phyloP scores from a whole-genome alignment of 2,113 vertebrate species.

The Bostrychus sinensis region DNA sequence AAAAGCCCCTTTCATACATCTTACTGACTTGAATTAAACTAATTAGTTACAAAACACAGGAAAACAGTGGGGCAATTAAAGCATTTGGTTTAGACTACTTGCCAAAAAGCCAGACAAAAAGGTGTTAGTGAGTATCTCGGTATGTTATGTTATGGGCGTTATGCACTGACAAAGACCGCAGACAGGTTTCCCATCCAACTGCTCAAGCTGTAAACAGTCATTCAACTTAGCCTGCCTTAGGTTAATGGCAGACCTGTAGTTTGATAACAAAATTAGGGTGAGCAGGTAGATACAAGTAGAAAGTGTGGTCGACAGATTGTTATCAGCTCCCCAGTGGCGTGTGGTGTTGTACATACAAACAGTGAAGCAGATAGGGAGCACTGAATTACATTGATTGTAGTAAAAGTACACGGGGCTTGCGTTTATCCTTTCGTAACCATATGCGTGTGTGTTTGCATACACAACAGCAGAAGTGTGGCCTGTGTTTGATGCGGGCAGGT shows the following conservation, averaged over 20 bases:
- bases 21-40: too few species aligned
- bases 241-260: constrained; percentile 14
- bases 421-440: constrained; percentile 38
- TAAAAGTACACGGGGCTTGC: constrained; percentile 30
- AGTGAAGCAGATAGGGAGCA: constrained; percentile 25
- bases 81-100: too few species aligned
- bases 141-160: neutral
- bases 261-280: too few species aligned
- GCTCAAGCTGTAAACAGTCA: constrained; percentile 32
- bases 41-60: too few species aligned
- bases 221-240: constrained; percentile 13
- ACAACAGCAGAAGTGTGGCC: constrained; percentile 42
- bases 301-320: constrained; percentile 48
- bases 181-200: constrained; percentile 29
- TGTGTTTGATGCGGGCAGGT: constrained; percentile 48
- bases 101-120: neutral
- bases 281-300: constrained; percentile 42
- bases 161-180: constrained; percentile 7
- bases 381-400: constrained; percentile 9
- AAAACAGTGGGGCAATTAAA: too few species aligned
- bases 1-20: too few species aligned
- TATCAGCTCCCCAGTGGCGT: constrained; percentile 44
- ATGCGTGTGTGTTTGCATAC: constrained; percentile 44
- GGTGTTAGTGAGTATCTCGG: neutral
- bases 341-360: constrained; percentile 66